These are phyloP conservation scores for Eudasyphora cyanicolor DNA, from an alignment of 2,888 invertebrate species.

Conservation along the genomic window DNA sequence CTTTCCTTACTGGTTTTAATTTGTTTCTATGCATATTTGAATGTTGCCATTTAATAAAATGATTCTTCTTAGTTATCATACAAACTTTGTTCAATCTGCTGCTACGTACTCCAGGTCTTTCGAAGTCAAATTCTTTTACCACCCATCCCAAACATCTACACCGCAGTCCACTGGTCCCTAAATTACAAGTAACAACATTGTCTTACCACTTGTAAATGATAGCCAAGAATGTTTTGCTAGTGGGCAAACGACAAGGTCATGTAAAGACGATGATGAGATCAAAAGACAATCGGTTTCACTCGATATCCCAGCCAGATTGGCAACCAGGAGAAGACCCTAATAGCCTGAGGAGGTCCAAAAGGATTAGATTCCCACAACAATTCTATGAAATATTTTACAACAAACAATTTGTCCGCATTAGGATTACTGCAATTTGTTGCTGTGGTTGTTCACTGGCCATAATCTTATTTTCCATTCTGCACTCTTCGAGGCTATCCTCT, in stretches of 20 bases:
- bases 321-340: neutral
- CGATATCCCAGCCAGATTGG: neutral
- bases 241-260: no score
- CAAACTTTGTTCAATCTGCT: neutral
- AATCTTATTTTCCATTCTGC: slow-evolving; percentile 3
- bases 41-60: no score
- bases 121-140: no score
- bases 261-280: neutral
- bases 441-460: slow-evolving; percentile 17
- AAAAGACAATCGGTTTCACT: neutral
- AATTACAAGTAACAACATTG: neutral
- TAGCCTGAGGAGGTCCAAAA: neutral
- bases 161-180: neutral
- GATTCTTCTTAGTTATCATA: no score
- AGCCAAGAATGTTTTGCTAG: no score
- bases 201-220: no score
- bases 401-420: slow-evolving; percentile 29
- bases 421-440: slow-evolving; percentile 21
- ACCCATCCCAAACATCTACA: neutral
- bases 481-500: no score
- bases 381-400: slow-evolving; percentile 9
- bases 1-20: no score
- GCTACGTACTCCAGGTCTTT: no score
- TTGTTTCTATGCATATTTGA: no score
- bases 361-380: slow-evolving; percentile 2